A percentile compares a stretch with the other conserved stretches of the same genome.
Evolutionary conservation across 2,888 invertebrate genomes (phyloP).

Genomic region (Drosophila meridionalis): DNA sequence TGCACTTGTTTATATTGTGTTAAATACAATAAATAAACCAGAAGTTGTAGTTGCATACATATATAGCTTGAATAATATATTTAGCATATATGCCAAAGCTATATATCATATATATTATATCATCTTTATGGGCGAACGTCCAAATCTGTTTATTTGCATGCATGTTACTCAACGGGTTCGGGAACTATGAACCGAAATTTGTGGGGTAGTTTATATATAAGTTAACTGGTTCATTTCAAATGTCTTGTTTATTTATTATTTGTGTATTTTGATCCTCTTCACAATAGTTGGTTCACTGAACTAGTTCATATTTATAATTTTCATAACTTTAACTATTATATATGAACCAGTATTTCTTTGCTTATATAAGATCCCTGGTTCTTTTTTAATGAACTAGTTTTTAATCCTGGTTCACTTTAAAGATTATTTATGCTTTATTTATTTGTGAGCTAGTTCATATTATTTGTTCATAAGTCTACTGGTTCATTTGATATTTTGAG

Average conservation of each 20-base stretch:
- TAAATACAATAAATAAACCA: slow-evolving; percentile 12
- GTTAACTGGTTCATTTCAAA: not conserved
- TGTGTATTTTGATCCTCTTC: not conserved
- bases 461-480: not conserved
- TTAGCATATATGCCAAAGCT: not conserved
- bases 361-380: too few species aligned
- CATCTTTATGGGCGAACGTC: not conserved
- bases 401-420: not conserved
- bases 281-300: too few species aligned
- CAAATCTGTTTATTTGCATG: not conserved
- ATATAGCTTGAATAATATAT: not conserved
- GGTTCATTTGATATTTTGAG: not conserved
- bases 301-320: not conserved
- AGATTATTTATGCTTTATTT: too few species aligned
- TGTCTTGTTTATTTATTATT: not conserved
- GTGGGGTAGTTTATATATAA: not conserved
- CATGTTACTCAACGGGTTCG: not conserved
- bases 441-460: not conserved
- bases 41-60: not conserved
- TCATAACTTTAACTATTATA: not conserved
- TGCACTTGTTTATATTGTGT: slow-evolving; percentile 54
- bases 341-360: too few species aligned
- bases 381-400: too few species aligned
- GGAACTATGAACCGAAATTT: not conserved
- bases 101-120: slow-evolving; percentile 1